Evolutionary conservation across 2,888 invertebrate genomes (phyloP).

Genomic region (Dryadula phaetusa): DNA sequence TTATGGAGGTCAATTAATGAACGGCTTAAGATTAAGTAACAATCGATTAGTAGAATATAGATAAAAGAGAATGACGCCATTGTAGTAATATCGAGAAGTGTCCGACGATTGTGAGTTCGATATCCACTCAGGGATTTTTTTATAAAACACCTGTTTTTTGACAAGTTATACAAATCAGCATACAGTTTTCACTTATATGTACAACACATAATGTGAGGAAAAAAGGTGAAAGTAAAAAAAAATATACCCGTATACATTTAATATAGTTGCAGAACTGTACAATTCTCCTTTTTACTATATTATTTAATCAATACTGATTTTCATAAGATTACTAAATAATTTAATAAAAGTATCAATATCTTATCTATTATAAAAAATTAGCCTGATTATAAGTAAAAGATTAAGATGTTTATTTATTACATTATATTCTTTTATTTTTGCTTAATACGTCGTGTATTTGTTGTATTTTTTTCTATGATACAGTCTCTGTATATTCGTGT

Average conservation of each 20-base stretch:
- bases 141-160: not conserved
- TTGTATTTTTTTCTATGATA: not conserved
- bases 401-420: not conserved
- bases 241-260: no score
- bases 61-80: not conserved
- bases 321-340: not conserved
- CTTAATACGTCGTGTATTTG: not conserved
- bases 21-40: conserved; percentile 11
- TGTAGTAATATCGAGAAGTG: not conserved
- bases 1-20: conserved; percentile 14
- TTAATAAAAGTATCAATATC: not conserved
- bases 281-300: not conserved
- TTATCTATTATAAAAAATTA: conserved; percentile 14
- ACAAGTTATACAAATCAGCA: no score
- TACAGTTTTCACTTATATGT: no score
- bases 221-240: no score
- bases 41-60: conserved; percentile 11
- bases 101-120: not conserved
- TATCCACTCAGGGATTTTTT: not conserved
- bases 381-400: not conserved
- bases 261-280: not conserved
- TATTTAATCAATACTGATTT: not conserved
- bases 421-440: not conserved
- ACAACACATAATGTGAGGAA: no score
- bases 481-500: not conserved